Conservation (phyloP, 1,140 invertebrate species). For the Branchinecta lynchi region DNA sequence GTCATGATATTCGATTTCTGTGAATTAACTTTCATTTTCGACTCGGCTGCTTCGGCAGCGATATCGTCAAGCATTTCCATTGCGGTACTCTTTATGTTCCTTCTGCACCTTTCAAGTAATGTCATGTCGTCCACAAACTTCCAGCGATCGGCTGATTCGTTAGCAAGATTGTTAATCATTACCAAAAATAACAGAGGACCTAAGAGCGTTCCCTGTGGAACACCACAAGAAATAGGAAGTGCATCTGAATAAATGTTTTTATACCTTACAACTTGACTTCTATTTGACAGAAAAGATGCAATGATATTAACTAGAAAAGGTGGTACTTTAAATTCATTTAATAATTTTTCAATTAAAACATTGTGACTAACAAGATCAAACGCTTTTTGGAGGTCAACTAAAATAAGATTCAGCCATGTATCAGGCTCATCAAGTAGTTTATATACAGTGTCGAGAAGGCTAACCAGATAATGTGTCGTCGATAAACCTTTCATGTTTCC, state of each 20-base stretch:
- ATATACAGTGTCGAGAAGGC: constrained; percentile 4
- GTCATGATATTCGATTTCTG: no score
- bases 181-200: constrained; percentile 7
- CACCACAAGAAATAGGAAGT: background rate
- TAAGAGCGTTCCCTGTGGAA: background rate
- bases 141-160: constrained; percentile 2
- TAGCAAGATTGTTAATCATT: constrained; percentile 12
- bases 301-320: background rate
- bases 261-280: background rate
- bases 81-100: background rate
- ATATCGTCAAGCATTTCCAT: background rate
- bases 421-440: constrained; percentile 7
- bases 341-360: constrained; percentile 6
- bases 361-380: constrained; percentile 9
- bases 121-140: constrained; percentile 3
- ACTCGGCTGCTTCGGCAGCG: background rate
- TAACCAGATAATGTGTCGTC: constrained; percentile 7
- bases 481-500: constrained; percentile 11
- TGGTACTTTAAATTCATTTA: background rate
- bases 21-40: no score
- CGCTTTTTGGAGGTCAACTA: background rate
- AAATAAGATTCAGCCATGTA: background rate
- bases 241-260: constrained; percentile 4
- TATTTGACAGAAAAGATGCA: constrained; percentile 6
- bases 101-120: constrained; percentile 4